These are phyloP conservation scores for Leptinotarsa peninsularis DNA, from an alignment of 2,888 invertebrate species.

Conservation along the genomic window DNA sequence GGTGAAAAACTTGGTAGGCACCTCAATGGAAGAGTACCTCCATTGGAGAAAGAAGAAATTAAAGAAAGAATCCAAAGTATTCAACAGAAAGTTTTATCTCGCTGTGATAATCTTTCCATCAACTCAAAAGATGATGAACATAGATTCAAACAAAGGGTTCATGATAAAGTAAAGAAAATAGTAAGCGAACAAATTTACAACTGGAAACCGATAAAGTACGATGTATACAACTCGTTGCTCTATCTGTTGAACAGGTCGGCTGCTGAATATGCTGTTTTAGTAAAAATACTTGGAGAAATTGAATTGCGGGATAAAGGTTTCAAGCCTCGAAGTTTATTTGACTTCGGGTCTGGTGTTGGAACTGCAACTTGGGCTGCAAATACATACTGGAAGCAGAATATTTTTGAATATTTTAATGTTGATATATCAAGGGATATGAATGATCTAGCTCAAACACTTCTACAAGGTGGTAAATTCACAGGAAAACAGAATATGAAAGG, in stretches of 20 bases:
- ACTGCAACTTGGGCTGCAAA: conserved; percentile 72
- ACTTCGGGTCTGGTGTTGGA: conserved; percentile 93
- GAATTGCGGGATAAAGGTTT: conserved; percentile 73
- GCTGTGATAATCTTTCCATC: conserved; percentile 61
- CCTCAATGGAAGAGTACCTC: conserved; percentile 73
- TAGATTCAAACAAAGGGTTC: conserved; percentile 67
- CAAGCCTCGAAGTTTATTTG: conserved; percentile 82
- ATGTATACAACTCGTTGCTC: conserved; percentile 73
- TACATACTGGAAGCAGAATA: conserved; percentile 75
- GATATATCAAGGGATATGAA: conserved; percentile 87
- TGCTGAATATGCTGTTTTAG: conserved; percentile 80
- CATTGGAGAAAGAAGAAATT: conserved; percentile 72
- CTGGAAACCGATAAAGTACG: conserved; percentile 82
- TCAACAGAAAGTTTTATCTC: conserved; percentile 54
- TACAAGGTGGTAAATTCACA: conserved; percentile 75
- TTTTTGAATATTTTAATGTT: conserved; percentile 88
- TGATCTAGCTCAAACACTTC: conserved; percentile 79
- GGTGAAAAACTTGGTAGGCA: conserved; percentile 71
- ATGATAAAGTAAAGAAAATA: conserved; percentile 69
- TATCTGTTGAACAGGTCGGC: conserved; percentile 80
- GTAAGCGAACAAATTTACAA: conserved; percentile 75
- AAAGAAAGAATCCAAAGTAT: conserved; percentile 66
- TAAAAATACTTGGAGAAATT: conserved; percentile 82
- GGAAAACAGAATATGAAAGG: conserved; percentile 72
- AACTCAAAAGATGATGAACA: conserved; percentile 64